Conservation (phyloP, 2,888 invertebrate species). For the Ormyrus labotus region DNA sequence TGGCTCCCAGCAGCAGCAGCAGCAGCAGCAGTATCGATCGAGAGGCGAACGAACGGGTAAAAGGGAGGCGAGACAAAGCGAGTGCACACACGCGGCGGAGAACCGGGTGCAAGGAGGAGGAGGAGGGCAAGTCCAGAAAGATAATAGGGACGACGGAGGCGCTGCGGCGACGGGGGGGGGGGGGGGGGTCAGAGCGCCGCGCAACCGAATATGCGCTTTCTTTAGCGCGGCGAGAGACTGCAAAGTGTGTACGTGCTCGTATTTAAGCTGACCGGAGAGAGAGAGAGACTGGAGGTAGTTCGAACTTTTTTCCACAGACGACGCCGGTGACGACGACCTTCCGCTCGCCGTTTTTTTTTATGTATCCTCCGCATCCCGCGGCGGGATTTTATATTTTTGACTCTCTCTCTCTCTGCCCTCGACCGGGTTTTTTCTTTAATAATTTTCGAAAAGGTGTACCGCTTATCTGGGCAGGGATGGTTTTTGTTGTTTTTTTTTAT, state of each 20-base stretch:
- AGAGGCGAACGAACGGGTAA: conserved; percentile 15
- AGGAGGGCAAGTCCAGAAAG: conserved; percentile 8
- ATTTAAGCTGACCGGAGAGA: too few species aligned
- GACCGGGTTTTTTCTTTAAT: too few species aligned
- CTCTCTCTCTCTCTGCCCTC: background rate
- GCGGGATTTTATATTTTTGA: background rate
- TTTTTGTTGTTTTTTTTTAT: too few species aligned
- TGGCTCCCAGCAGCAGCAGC: background rate
- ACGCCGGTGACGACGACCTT: too few species aligned
- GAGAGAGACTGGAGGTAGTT: too few species aligned
- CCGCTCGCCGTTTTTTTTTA: background rate
- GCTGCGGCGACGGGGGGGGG: background rate
- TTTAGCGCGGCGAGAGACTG: too few species aligned
- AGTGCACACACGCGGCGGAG: background rate
- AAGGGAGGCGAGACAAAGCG: conserved; percentile 27
- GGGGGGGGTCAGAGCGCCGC: background rate
- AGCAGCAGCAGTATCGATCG: conserved; percentile 40
- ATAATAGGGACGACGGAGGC: conserved; percentile 37
- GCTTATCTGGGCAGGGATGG: too few species aligned
- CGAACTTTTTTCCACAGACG: too few species aligned
- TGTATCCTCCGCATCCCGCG: background rate
- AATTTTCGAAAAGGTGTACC: too few species aligned
- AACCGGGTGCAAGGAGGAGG: conserved; percentile 1
- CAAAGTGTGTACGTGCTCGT: too few species aligned
- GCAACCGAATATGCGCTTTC: too few species aligned